A percentile compares a stretch with the other conserved stretches of the same genome.
These are phyloP conservation scores for Naso thynnoides DNA, from an alignment of 2,797 vertebrate genomes.

Conservation along the genomic window DNA sequence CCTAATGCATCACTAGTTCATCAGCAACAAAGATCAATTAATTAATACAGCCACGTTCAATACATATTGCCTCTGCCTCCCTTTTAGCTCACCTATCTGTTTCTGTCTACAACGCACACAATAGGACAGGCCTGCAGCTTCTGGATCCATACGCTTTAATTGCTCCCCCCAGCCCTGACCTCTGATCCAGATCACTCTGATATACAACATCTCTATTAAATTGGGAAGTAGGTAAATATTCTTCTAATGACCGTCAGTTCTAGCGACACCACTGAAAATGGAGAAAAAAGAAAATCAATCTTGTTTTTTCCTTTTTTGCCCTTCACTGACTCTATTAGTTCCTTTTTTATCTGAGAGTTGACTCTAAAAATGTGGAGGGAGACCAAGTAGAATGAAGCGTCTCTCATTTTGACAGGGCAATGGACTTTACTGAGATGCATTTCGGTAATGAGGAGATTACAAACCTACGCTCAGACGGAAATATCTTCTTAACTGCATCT, in stretches of 20 bases:
- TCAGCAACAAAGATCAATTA: conserved; percentile 70
- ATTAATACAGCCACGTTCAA: conserved; percentile 72
- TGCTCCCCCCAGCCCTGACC: conserved; percentile 87
- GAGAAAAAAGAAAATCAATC: conserved; percentile 76
- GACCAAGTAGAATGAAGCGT: conserved; percentile 41
- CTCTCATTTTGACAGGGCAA: conserved; percentile 46
- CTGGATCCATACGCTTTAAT: conserved; percentile 84
- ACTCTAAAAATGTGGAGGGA: conserved; percentile 63
- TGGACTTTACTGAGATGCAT: conserved; percentile 50
- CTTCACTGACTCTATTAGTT: conserved; percentile 79
- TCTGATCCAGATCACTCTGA: conserved; percentile 85
- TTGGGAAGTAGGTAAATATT: conserved; percentile 88
- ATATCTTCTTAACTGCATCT: conserved; percentile 59
- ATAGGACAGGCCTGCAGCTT: conserved; percentile 63
- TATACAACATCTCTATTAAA: conserved; percentile 87
- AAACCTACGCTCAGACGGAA: conserved; percentile 48
- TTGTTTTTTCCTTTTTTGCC: conserved; percentile 75
- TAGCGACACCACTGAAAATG: conserved; percentile 76
- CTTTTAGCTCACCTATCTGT: conserved; percentile 75
- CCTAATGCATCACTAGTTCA: conserved; percentile 62
- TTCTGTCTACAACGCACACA: conserved; percentile 68
- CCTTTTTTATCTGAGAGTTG: conserved; percentile 75
- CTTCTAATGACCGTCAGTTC: conserved; percentile 84
- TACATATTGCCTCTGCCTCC: conserved; percentile 63
- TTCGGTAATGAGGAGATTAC: conserved; percentile 60